phyloP scores from a whole-genome alignment of 2,888 invertebrate genomes.

The Oscheius sp. region DNA sequence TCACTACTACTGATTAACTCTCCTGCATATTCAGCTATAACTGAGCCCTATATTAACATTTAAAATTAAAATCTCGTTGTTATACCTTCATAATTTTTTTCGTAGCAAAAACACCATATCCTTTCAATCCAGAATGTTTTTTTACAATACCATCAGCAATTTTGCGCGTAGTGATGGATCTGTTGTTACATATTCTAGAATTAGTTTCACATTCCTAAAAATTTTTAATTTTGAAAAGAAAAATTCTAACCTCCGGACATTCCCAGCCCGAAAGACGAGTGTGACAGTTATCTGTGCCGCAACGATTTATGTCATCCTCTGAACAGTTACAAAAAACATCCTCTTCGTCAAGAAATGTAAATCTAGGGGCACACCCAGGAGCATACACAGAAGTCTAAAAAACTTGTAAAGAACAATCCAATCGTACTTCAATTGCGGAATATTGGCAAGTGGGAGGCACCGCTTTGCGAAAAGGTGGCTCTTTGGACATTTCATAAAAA shows the following conservation, averaged over 20 bases:
- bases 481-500: neutral
- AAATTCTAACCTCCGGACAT: constrained; percentile 21
- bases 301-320: neutral
- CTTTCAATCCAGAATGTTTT: constrained; percentile 5
- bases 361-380: no score
- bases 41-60: constrained; percentile 14
- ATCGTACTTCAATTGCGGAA: neutral
- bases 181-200: constrained; percentile 24
- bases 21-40: constrained; percentile 40
- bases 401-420: neutral
- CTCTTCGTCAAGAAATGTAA: no score
- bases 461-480: neutral
- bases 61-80: neutral
- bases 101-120: constrained; percentile 27
- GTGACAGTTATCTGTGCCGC: constrained; percentile 11
- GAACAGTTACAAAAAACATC: neutral
- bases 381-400: no score
- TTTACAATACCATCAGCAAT: neutral
- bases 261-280: constrained; percentile 13
- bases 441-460: neutral
- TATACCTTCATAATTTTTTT: constrained; percentile 15
- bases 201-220: constrained; percentile 1
- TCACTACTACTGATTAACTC: constrained; percentile 31
- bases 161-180: neutral
- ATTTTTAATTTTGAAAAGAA: neutral